These are phyloP conservation scores for Prunella strophiata DNA, from an alignment of 2,797 vertebrate genomes.

Conservation along the genomic window DNA sequence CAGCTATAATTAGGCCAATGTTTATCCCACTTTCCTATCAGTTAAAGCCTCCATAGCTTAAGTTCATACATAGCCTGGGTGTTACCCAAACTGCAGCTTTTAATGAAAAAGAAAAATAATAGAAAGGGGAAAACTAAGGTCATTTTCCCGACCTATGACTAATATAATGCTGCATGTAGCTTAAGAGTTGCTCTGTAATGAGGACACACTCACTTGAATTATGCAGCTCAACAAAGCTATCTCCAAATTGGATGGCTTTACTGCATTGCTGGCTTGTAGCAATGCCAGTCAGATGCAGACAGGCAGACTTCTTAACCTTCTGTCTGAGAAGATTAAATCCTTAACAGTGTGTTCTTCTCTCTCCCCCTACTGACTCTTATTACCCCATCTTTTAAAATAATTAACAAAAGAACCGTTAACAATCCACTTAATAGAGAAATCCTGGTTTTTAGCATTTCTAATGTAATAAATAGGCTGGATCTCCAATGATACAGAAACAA, in stretches of 20 bases:
- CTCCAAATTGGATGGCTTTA: slow-evolving; percentile 30
- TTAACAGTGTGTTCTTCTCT: background rate
- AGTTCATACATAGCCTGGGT: background rate
- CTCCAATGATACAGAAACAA: background rate
- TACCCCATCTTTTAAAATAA: background rate
- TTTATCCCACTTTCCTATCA: slow-evolving; percentile 7
- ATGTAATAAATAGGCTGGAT: background rate
- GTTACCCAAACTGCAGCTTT: background rate
- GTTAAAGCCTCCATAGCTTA: background rate
- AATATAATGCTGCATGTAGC: background rate
- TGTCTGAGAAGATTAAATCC: slow-evolving; percentile 63
- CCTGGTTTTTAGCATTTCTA: background rate
- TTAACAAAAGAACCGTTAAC: background rate
- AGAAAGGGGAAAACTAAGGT: background rate
- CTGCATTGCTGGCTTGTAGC: slow-evolving; percentile 2
- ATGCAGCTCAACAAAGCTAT: background rate
- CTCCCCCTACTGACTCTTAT: background rate
- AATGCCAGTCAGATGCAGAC: slow-evolving; percentile 32
- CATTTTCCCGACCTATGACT: background rate
- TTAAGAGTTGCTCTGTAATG: background rate
- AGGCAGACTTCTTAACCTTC: slow-evolving; percentile 55
- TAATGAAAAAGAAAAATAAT: background rate
- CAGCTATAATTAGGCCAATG: background rate
- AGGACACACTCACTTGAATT: slow-evolving; percentile 4
- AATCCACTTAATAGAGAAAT: background rate